Evolutionary conservation across 1,140 invertebrate genomes (phyloP).

Genomic region (Zophobas morio): DNA sequence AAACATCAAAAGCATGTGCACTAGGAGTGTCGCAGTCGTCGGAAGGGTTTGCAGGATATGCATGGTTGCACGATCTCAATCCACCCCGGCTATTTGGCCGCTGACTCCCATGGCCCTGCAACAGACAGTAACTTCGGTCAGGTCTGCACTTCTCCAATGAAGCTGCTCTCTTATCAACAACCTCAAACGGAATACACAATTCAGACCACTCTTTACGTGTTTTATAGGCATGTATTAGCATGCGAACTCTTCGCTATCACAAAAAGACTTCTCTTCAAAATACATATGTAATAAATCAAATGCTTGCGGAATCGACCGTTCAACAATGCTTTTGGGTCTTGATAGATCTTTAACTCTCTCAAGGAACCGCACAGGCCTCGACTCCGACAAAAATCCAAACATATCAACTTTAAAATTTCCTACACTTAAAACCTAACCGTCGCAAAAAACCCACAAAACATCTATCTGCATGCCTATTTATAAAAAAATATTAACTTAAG

Average conservation of each 20-base stretch:
- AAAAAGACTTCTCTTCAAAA: constrained; percentile 51
- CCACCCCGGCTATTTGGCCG: constrained; percentile 60
- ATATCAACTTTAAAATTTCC: constrained; percentile 10
- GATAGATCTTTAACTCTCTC: constrained; percentile 22
- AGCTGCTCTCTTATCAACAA: constrained; percentile 52
- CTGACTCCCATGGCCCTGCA: constrained; percentile 61
- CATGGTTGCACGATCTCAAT: constrained; percentile 61
- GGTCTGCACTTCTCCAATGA: constrained; percentile 21
- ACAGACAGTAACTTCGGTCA: constrained; percentile 55
- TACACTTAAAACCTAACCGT: neutral
- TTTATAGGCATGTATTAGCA: constrained; percentile 54
- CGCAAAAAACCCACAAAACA: too few relatives aligned
- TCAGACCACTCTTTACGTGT: constrained; percentile 53
- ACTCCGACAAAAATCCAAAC: constrained; percentile 15
- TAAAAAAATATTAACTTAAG: too few relatives aligned
- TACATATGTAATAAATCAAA: constrained; percentile 58
- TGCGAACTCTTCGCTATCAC: constrained; percentile 51
- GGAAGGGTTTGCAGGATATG: constrained; percentile 55
- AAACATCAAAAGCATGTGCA: constrained; percentile 58
- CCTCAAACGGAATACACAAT: constrained; percentile 61
- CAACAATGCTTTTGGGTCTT: constrained; percentile 31
- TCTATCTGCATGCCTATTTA: too few relatives aligned
- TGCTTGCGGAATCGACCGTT: constrained; percentile 49
- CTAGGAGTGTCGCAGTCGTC: constrained; percentile 54
- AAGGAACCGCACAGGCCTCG: neutral